A percentile compares a stretch with the other conserved stretches of the same genome.
Conservation (phyloP, 2,113 vertebrate species). For the Mola mola region DNA sequence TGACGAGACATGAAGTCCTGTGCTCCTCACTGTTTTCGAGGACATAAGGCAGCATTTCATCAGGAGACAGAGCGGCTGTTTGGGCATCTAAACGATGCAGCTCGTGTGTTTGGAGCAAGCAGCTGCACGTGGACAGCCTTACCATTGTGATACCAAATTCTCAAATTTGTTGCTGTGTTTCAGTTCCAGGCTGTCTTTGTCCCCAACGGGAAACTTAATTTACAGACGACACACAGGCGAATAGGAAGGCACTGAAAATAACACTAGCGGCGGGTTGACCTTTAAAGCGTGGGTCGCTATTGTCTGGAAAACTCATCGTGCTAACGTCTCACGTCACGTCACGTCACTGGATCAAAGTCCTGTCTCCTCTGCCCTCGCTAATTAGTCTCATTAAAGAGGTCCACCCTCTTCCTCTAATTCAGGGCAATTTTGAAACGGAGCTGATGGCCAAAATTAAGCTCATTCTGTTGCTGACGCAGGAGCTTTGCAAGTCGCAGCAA, state of each 20-base stretch:
- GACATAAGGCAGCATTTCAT: conserved; percentile 44
- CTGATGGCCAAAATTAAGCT: conserved; percentile 43
- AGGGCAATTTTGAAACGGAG: conserved; percentile 12
- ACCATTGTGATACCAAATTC: conserved; percentile 11
- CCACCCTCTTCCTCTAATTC: conserved; percentile 2
- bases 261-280: neutral
- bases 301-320: conserved; percentile 1
- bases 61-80: conserved; percentile 29
- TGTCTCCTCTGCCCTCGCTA: too few relatives aligned
- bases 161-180: too few relatives aligned
- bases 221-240: neutral
- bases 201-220: conserved; percentile 18
- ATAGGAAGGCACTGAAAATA: neutral
- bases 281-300: neutral
- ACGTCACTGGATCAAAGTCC: conserved; percentile 1
- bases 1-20: conserved; percentile 27
- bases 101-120: conserved; percentile 32
- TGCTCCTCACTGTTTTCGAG: conserved; percentile 24
- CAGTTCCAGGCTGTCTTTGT: conserved; percentile 44
- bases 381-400: conserved; percentile 6
- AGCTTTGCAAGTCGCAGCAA: neutral
- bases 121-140: conserved; percentile 7
- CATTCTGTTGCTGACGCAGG: neutral
- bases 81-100: conserved; percentile 33
- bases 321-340: conserved; percentile 16